Base-by-base conservation (phyloP, 2,888 invertebrate species). In the Julus scanicus region DNA sequence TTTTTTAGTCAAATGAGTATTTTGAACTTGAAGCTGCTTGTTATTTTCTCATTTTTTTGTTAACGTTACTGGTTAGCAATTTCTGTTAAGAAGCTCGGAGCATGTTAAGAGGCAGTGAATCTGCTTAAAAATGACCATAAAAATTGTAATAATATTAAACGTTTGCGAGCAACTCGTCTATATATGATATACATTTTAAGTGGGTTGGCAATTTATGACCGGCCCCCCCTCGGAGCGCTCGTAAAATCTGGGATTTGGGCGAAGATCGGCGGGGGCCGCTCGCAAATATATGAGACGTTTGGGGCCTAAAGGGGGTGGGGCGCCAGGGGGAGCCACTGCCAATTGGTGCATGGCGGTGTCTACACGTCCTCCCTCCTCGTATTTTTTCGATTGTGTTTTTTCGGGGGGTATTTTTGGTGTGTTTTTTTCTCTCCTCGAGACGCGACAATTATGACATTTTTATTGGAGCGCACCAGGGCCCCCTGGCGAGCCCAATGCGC, bases 401-500 rank as follows among this genome's bases (percentile, higher is more conserved):
- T 13, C 3, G 13, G 2, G 13, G 63, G n/a, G n/a, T n/a, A n/a
- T n/a, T n/a, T n/a, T n/a, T n/a, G n/a, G n/a, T n/a, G n/a, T n/a
- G n/a, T 63, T 63, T 2, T 53, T 48, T 53, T 63, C 20, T 63
- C 17, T n/a, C 2, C 20, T 63, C 20, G 63, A 13, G 9, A 48
- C 48, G 71, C 71, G 71, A 71, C 71, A 71, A 71, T 71, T 71
- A 71, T 71, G 71, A 71, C 71, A 71, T 71, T 71, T 71, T 71
- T 71, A 71, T 71, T 71, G 71, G 71, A 9, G 29, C 20, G 17
- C 63, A 4, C n/a, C 71, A 71, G 71, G 71, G 71, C 71, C 71
- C 71, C 71, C 71, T 71, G 71, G 71, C 29, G 71, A 20, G 63
- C n/a, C 63, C 63, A 63, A 63, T 63, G 63, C 63, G 63, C 63